phyloP scores from a whole-genome alignment of 1,140 invertebrate species.

The Rhysida immarginata region DNA sequence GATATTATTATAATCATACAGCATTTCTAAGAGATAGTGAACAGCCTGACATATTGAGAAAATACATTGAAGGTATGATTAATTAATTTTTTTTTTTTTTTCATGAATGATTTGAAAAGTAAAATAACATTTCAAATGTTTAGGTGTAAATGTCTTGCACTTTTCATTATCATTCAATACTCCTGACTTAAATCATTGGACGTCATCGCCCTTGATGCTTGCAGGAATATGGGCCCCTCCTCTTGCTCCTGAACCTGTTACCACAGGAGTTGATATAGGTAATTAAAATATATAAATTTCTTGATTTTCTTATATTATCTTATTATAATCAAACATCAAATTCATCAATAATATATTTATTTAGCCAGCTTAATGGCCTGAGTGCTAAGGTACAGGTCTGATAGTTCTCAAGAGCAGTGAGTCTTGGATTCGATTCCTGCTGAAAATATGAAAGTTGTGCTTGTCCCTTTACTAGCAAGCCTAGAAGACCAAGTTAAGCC shows the following conservation, averaged over 20 bases:
- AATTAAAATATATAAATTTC: slow-evolving; percentile 9
- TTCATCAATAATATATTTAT: slow-evolving; percentile 9
- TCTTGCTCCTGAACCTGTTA: slow-evolving; percentile 44
- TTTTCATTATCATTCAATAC: slow-evolving; percentile 77
- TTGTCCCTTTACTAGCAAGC: no score
- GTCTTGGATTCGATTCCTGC: no score
- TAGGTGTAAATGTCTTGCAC: no score
- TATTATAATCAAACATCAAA: no score
- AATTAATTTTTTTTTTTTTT: neutral
- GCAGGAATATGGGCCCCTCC: slow-evolving; percentile 63
- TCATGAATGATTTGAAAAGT: neutral
- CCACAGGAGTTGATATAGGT: slow-evolving; percentile 39
- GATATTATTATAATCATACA: slow-evolving; percentile 5
- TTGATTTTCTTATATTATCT: no score
- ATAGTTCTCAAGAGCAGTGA: no score
- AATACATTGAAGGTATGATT: slow-evolving; percentile 7
- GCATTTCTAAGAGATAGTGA: slow-evolving; percentile 8
- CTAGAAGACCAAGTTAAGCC: no score
- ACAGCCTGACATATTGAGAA: slow-evolving; percentile 8
- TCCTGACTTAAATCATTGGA: slow-evolving; percentile 77
- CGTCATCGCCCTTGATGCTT: slow-evolving; percentile 59
- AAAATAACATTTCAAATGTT: no score
- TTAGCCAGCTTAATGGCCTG: no score
- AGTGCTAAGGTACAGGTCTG: no score
- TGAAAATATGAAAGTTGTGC: no score